Conservation (phyloP, 2,888 invertebrate genomes). For the Sminthurinus aureus region DNA sequence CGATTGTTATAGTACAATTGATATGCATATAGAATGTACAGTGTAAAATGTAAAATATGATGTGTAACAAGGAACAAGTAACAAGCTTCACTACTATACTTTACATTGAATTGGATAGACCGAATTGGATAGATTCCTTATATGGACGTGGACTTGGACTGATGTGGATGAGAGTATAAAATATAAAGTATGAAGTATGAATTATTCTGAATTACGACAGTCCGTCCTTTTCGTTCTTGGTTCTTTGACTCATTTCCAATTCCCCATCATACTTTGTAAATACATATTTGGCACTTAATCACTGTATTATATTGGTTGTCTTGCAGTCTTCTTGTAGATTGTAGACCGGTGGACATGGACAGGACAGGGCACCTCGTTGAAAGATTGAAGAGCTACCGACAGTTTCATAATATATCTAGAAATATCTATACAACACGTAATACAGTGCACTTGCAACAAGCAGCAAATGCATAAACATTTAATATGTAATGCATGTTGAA, state of each 20-base stretch:
- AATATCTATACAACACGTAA: background rate
- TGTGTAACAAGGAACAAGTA: too few relatives aligned
- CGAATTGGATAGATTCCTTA: background rate
- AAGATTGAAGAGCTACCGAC: constrained; percentile 32
- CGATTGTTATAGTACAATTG: background rate
- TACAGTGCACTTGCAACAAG: too few relatives aligned
- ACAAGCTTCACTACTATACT: background rate
- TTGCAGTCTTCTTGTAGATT: background rate
- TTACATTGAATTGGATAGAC: background rate
- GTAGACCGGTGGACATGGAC: background rate
- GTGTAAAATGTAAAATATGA: too few relatives aligned
- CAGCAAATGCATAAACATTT: too few relatives aligned
- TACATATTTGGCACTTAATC: constrained; percentile 32
- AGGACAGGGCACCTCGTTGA: constrained; percentile 6
- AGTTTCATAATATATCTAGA: background rate
- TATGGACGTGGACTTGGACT: background rate
- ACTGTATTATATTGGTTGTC: constrained; percentile 10
- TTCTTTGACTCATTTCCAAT: background rate
- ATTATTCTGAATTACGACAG: background rate
- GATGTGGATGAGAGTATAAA: background rate
- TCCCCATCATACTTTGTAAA: background rate
- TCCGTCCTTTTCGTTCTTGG: background rate
- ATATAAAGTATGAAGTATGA: background rate
- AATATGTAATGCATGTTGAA: too few relatives aligned
- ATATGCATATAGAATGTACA: background rate